Evolutionary conservation across 1,140 invertebrate species (phyloP), one percentile per base, ranked within the genome.

Genomic region (Phocides pigmalion): DNA sequence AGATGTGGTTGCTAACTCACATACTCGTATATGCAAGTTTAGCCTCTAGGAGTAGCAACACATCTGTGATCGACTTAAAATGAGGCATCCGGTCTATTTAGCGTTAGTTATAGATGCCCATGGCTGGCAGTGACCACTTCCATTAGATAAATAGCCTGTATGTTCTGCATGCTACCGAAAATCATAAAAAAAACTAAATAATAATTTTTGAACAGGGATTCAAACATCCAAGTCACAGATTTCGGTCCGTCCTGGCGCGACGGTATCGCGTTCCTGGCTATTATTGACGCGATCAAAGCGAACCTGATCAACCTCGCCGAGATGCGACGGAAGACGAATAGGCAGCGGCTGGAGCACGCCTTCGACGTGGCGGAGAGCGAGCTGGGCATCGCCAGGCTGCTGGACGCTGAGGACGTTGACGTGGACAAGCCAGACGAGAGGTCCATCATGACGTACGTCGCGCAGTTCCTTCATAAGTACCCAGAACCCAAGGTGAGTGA

Each of bases 371-470:
- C 99, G 35, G 98, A 99, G 91, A 93, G 92, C 47, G 96, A 99
- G 80, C 92, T 99, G 12, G 98, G 98, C 42, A 99, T 99, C 72
- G 95, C 97, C n/a, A 94, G 96, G 74, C 92, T 99, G 8, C 92
- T 99, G 16, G 98, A 99, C 89, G 95, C 98, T 20, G 98, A 98
- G 93, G 99, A 99, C 92, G 98, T 99, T 19, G 98, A 99, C 92
- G 98, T 99, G 9, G 95, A 97, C 11, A 97, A 97, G 81, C 99
- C 99, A 5, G 99, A 99, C 90, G 98, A 99, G 84, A 97, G 98
- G 89, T 99, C 98, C 25, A 97, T 99, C 68, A 99, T 99, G 98
- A 99, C 99, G 20, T 99, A 99, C 89, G 98, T 99, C 39, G 98
- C 99, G 32, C 98, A 99, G 92, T 99, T 99, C 91, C 93, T 99